Percentiles rank a stretch among this genome's conserved stretches.
Evolutionary conservation across 2,797 vertebrate species (phyloP).

Genomic region (Alfaro cultratus): DNA sequence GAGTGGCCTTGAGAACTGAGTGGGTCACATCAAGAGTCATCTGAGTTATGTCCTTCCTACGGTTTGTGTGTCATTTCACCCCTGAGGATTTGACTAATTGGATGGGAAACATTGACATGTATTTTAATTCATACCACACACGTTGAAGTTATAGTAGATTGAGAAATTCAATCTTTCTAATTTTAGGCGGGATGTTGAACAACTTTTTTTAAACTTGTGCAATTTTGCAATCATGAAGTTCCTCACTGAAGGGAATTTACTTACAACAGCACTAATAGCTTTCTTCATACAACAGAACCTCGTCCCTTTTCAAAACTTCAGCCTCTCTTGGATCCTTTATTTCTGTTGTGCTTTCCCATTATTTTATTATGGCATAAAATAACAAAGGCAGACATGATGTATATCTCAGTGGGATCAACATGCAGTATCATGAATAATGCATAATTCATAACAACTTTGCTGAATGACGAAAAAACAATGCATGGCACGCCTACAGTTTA

Average conservation of each 20-base stretch:
- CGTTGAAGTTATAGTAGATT: neutral
- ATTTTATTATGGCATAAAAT: neutral
- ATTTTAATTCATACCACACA: neutral
- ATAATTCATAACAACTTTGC: neutral
- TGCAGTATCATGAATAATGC: neutral
- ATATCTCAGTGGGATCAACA: neutral
- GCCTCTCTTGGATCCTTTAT: neutral
- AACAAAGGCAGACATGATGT: neutral
- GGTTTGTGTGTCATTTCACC: neutral
- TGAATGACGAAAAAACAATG: too few species aligned
- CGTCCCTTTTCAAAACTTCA: neutral
- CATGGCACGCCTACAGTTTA: too few species aligned
- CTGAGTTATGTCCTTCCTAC: neutral
- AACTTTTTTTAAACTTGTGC: neutral
- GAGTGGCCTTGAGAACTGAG: constrained; percentile 21
- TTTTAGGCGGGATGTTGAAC: neutral
- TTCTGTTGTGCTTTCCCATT: neutral
- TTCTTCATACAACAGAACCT: neutral
- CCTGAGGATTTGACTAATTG: neutral
- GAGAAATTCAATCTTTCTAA: neutral
- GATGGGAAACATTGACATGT: neutral
- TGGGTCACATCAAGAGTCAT: neutral
- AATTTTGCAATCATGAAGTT: neutral
- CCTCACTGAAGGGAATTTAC: neutral
- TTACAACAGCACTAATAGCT: neutral